Evolutionary conservation across 2,888 invertebrate genomes (phyloP).

Genomic region (Papilio gigon): DNA sequence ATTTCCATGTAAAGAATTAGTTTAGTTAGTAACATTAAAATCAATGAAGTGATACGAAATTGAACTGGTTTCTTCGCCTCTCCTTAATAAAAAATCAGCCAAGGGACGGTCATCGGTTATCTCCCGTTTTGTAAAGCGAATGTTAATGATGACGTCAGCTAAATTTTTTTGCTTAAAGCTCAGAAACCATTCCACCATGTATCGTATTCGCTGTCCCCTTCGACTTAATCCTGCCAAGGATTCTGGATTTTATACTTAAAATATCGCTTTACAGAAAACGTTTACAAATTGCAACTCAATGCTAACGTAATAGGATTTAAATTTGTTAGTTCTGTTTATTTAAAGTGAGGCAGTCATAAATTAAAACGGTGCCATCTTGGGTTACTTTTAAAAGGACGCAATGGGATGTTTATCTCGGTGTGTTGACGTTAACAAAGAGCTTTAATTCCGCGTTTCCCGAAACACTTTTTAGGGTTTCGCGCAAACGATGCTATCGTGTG

Average conservation of each 20-base stretch:
- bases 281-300: conserved; percentile 21
- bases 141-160: conserved; percentile 29
- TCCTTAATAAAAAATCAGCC: not conserved
- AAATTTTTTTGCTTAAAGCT: conserved; percentile 39
- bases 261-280: conserved; percentile 26
- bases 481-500: conserved; percentile 19
- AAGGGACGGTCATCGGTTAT: not conserved
- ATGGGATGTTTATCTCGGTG: conserved; percentile 41
- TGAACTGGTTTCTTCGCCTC: too few species aligned
- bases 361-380: conserved; percentile 40
- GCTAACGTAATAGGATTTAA: not conserved
- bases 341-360: conserved; percentile 41
- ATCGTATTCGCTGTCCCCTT: conserved; percentile 35
- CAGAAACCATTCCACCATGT: conserved; percentile 37
- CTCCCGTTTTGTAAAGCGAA: conserved; percentile 14
- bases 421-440: conserved; percentile 40
- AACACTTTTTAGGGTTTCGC: conserved; percentile 30
- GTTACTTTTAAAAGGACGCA: conserved; percentile 41
- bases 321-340: conserved; percentile 6
- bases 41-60: not conserved
- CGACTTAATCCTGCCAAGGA: conserved; percentile 40
- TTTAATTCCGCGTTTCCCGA: conserved; percentile 40
- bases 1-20: too few species aligned
- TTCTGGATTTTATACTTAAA: conserved; percentile 40
- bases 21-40: too few species aligned